phyloP scores from a whole-genome alignment of 1,140 invertebrate genomes.

The Heliothis virescens region DNA sequence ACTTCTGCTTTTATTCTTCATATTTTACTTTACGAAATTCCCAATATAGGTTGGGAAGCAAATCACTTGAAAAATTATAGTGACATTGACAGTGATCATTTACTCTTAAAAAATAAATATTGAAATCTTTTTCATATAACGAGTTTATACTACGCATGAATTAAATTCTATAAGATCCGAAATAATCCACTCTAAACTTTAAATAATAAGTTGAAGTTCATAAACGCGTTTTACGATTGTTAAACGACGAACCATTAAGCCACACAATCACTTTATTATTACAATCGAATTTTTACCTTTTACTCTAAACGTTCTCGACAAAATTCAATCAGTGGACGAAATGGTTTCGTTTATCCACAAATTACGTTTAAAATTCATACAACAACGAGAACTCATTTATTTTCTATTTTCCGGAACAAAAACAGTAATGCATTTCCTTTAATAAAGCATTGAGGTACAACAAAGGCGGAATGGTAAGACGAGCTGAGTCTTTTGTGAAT shows the following conservation, averaged over 20 bases:
- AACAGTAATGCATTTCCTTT: background rate
- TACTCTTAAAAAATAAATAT: background rate
- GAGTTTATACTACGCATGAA: background rate
- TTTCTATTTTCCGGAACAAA: conserved; percentile 6
- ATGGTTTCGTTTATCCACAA: background rate
- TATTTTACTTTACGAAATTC: background rate
- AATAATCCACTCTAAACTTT: too few species aligned
- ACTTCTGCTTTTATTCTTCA: conserved; percentile 1
- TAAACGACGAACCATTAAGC: too few species aligned
- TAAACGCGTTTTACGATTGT: too few species aligned
- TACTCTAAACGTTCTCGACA: background rate
- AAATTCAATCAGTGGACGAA: background rate
- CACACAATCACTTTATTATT: too few species aligned
- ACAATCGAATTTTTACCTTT: too few species aligned
- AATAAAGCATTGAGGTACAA: conserved; percentile 10
- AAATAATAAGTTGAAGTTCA: too few species aligned
- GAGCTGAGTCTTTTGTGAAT: conserved; percentile 24
- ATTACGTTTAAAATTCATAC: background rate
- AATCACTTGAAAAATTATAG: background rate
- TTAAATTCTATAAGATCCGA: background rate
- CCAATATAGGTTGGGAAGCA: background rate
- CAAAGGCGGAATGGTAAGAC: conserved; percentile 27
- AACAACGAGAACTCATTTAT: background rate
- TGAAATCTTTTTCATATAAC: background rate
- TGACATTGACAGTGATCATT: conserved; percentile 9